Conservation (phyloP, 1,140 invertebrate genomes). For the Oppia nitens region DNA sequence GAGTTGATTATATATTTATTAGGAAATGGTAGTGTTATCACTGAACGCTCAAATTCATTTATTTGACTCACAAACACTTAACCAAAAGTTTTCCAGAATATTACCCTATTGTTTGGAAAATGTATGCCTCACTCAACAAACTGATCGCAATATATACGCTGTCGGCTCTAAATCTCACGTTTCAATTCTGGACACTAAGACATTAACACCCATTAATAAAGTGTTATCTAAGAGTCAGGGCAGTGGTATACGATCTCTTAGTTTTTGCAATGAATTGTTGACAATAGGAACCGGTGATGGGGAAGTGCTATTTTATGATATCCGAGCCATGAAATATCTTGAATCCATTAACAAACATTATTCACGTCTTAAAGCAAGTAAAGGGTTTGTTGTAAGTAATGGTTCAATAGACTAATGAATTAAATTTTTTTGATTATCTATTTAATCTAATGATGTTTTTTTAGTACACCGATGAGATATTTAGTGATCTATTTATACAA, state of each 20-base stretch:
- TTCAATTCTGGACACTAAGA: constrained; percentile 66
- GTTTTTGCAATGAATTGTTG: constrained; percentile 69
- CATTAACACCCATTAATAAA: constrained; percentile 51
- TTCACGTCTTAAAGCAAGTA: constrained; percentile 65
- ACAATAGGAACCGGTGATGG: constrained; percentile 85
- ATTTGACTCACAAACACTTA: constrained; percentile 69
- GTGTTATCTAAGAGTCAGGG: constrained; percentile 30
- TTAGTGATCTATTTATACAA: neutral
- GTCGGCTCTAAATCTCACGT: constrained; percentile 86
- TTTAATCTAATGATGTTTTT: neutral
- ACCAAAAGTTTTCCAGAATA: constrained; percentile 64
- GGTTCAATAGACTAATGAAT: neutral
- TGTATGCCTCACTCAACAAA: constrained; percentile 72
- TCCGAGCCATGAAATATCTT: constrained; percentile 72
- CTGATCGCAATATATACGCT: constrained; percentile 60
- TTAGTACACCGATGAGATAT: neutral
- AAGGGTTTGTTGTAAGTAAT: constrained; percentile 61
- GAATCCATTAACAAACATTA: constrained; percentile 45
- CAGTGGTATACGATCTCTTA: constrained; percentile 59
- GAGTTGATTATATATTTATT: constrained; percentile 21
- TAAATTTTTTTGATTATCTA: constrained; percentile 1
- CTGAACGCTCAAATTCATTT: constrained; percentile 77
- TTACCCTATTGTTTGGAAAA: constrained; percentile 76
- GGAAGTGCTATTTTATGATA: constrained; percentile 80
- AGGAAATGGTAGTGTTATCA: constrained; percentile 42